A percentile compares a stretch with the other conserved stretches of the same genome.
phyloP scores from a whole-genome alignment of 1,140 invertebrate species.

The Brachionus paranguensis region DNA sequence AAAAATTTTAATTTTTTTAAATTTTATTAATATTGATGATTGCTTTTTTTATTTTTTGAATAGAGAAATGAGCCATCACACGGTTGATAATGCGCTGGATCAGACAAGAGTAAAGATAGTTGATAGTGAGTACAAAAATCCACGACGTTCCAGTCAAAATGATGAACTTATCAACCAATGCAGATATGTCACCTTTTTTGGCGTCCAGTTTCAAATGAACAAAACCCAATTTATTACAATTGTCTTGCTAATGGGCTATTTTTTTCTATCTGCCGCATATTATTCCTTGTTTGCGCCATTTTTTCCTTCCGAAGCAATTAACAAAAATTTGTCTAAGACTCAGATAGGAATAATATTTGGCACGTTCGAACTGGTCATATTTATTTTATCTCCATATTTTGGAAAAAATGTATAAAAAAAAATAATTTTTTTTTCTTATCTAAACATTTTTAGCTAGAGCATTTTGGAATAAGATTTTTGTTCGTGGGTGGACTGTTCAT shows the following conservation, averaged over 20 bases:
- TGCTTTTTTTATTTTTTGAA: not conserved
- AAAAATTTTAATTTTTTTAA: not conserved
- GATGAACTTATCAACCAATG: not conserved
- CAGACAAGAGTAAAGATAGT: not conserved
- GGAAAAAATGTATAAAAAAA: conserved; percentile 15
- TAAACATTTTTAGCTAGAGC: not conserved
- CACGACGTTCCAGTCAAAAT: not conserved
- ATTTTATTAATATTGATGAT: not conserved
- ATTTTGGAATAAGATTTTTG: conserved; percentile 10
- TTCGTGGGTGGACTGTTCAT: not conserved
- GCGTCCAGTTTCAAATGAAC: not conserved
- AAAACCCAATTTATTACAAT: not conserved
- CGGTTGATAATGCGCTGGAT: not conserved
- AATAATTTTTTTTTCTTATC: not conserved
- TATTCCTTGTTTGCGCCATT: conserved; percentile 27
- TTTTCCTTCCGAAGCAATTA: conserved; percentile 21
- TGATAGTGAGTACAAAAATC: not conserved
- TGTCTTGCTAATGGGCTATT: not conserved
- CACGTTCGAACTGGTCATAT: conserved; percentile 18
- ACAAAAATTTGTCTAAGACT: not conserved
- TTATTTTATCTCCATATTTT: conserved; percentile 20
- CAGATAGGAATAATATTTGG: conserved; percentile 35
- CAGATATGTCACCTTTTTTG: not conserved
- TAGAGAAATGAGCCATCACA: not conserved
- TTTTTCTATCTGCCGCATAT: conserved; percentile 7